Evolutionary conservation across 2,888 invertebrate species (phyloP).

Genomic region (Stenurella melanura): DNA sequence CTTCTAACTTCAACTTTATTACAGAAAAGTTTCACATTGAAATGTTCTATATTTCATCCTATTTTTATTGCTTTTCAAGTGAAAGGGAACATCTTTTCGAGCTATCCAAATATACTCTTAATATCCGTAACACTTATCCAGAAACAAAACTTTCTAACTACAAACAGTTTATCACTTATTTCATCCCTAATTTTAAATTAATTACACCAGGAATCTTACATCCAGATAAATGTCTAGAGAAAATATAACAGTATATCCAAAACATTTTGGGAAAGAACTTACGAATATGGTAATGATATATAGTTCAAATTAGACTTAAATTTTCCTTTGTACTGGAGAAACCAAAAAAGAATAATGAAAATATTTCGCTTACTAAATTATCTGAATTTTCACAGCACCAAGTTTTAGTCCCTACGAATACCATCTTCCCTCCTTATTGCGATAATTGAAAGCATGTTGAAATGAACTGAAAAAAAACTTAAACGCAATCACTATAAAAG

Average conservation of each 20-base stretch:
- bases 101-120: background rate
- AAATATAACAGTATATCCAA: background rate
- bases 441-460: no score
- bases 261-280: background rate
- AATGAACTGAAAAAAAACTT: no score
- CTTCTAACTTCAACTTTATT: slow-evolving; percentile 34
- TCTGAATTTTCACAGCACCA: slow-evolving; percentile 17
- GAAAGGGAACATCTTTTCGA: slow-evolving; percentile 28
- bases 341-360: background rate
- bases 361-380: background rate
- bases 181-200: background rate
- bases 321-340: background rate
- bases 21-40: slow-evolving; percentile 34
- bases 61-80: slow-evolving; percentile 42
- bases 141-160: background rate
- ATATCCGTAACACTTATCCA: background rate
- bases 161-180: background rate
- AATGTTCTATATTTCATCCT: slow-evolving; percentile 29
- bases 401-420: slow-evolving; percentile 5
- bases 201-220: background rate
- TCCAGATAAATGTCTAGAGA: background rate
- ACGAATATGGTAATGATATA: no score
- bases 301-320: background rate
- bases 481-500: no score
- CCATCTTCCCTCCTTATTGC: background rate